Conservation (phyloP, 2,888 invertebrate species). For the Drosophila buzzatii region DNA sequence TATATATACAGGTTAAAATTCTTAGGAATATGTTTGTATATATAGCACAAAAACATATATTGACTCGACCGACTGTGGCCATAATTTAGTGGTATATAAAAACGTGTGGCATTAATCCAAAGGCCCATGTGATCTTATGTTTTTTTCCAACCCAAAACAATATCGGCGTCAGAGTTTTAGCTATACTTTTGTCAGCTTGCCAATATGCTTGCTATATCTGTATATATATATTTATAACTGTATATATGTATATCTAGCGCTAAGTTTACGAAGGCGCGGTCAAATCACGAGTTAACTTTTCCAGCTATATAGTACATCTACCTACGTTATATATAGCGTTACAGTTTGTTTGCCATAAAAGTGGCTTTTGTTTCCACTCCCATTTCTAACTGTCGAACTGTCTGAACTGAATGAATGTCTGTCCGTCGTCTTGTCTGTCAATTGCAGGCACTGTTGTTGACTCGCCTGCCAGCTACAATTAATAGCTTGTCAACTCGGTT, state of each 20-base stretch:
- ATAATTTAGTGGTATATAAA: slow-evolving; percentile 18
- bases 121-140: slow-evolving; percentile 43
- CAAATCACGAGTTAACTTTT: slow-evolving; percentile 52
- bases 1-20: slow-evolving; percentile 14
- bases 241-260: neutral
- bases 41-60: neutral
- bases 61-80: slow-evolving; percentile 21
- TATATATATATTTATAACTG: neutral
- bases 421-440: slow-evolving; percentile 27
- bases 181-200: slow-evolving; percentile 49
- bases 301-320: slow-evolving; percentile 28
- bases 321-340: slow-evolving; percentile 1
- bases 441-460: slow-evolving; percentile 60
- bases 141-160: slow-evolving; percentile 28
- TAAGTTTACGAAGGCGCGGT: slow-evolving; percentile 52
- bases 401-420: neutral
- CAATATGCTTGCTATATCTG: slow-evolving; percentile 22
- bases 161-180: slow-evolving; percentile 47
- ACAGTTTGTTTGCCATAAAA: slow-evolving; percentile 22
- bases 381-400: slow-evolving; percentile 13
- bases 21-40: neutral
- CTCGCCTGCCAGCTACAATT: slow-evolving; percentile 66
- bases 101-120: slow-evolving; percentile 59
- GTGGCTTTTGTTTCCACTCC: slow-evolving; percentile 35
- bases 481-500: slow-evolving; percentile 59